Percentiles rank a stretch among this genome's conserved stretches.
Evolutionary conservation across 2,888 invertebrate species (phyloP).

Genomic region (Diaperis boleti): DNA sequence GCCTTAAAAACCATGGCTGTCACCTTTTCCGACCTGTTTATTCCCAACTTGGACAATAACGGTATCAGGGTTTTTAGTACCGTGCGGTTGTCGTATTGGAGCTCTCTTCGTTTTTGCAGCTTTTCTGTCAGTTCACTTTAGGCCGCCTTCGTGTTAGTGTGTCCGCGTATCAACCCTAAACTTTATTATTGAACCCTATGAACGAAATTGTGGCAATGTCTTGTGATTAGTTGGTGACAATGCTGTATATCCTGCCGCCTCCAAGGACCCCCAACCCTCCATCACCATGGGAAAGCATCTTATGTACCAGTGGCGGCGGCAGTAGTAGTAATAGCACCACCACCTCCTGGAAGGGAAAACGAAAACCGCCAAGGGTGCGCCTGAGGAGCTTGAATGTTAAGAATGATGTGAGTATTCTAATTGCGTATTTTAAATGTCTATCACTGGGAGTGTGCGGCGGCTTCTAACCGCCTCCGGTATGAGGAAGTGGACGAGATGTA

Average conservation of each 20-base stretch:
- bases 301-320: slow-evolving; percentile 57
- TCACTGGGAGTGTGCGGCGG: background rate
- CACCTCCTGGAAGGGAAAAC: slow-evolving; percentile 42
- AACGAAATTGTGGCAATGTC: slow-evolving; percentile 16
- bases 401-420: slow-evolving; percentile 20
- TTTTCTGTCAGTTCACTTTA: slow-evolving; percentile 46
- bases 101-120: slow-evolving; percentile 45
- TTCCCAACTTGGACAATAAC: slow-evolving; percentile 46
- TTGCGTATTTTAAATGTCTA: slow-evolving; percentile 12
- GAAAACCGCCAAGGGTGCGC: slow-evolving; percentile 50
- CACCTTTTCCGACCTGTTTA: slow-evolving; percentile 47
- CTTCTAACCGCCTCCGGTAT: slow-evolving; percentile 20
- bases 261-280: slow-evolving; percentile 67
- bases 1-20: slow-evolving; percentile 43
- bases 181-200: slow-evolving; percentile 5
- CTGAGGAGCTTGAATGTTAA: slow-evolving; percentile 47
- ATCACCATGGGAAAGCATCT: slow-evolving; percentile 67
- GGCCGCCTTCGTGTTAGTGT: slow-evolving; percentile 41
- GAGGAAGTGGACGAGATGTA: slow-evolving; percentile 24
- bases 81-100: slow-evolving; percentile 50
- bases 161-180: slow-evolving; percentile 10
- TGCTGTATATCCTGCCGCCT: slow-evolving; percentile 69
- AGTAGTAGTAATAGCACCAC: slow-evolving; percentile 1
- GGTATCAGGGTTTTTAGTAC: slow-evolving; percentile 54
- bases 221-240: slow-evolving; percentile 45